Base-by-base conservation (phyloP, 2,888 invertebrate species). In the Sipha maydis region DNA sequence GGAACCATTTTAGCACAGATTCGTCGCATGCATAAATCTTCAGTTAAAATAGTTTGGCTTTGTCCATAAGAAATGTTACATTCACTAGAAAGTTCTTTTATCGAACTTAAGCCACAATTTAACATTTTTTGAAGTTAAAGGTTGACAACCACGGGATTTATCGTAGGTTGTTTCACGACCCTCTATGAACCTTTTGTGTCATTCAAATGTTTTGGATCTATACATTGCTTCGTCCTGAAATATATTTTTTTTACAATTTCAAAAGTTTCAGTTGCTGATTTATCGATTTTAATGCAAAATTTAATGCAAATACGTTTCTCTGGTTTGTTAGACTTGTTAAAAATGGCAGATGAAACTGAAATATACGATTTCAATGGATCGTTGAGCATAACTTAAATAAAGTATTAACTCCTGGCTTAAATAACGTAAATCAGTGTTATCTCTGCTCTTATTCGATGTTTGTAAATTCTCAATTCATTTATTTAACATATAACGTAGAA, bases 281-380 rank as follows among this genome's bases (percentile, higher is more conserved):
- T 48, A 25, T 9, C 41, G 41, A 76, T 9, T 48, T 48, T 48
- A 48, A 76, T n/a, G n/a, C n/a, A 76, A 76, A 76, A 41, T 41
- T 76, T n/a, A 48, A 76, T 76, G 76, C 48, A 76, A 76, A 76
- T n/a, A 76, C 48, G n/a, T 11, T 76, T 11, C n/a, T 76, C n/a
- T n/a, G 19, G 14, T n/a, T 76, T 76, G 48, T 75, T 38, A 21
- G 75, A 21, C 75, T 38, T 34, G 21, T 14, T 25, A 61, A 61
- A 61, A 21, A 25, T 21, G 61, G 21, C 61, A 61, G 5, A 61
- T 21, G 25, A 19, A 75, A 75, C 21, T 38, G 38, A 38, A 38
- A 31, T 34, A 38, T 38, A 19, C 4, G 38, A 38, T 1, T 75
- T 75, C 75, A 34, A 38, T 9, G 38, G 31, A 38, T 75, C 38